These are phyloP conservation scores for Diachrysia chrysitis DNA, from an alignment of 2,888 invertebrate species.

Conservation along the genomic window DNA sequence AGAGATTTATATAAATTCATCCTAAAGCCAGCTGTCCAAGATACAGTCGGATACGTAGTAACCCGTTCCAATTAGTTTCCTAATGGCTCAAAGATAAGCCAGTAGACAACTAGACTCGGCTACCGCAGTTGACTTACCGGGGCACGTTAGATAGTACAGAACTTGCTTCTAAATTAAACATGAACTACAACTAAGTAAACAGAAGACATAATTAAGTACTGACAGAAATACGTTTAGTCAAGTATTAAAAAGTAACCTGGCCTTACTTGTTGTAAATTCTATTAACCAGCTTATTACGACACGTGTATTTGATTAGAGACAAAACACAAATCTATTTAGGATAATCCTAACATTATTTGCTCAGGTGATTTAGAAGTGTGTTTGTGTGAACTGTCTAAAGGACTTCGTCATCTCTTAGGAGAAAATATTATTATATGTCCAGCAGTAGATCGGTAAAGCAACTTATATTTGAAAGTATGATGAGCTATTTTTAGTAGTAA, in stretches of 20 bases:
- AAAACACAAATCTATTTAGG: background rate
- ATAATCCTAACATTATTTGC: background rate
- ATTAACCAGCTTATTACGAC: background rate
- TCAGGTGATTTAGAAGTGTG: background rate
- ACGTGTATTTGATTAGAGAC: background rate
- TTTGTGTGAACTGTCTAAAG: background rate
- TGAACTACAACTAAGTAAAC: background rate
- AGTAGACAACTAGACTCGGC: background rate
- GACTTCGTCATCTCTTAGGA: background rate
- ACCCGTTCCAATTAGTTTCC: background rate
- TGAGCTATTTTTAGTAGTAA: too few relatives aligned
- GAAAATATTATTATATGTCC: too few relatives aligned
- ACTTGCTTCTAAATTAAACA: background rate
- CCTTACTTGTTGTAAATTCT: background rate
- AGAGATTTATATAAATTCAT: too few relatives aligned
- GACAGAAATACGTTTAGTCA: too few relatives aligned
- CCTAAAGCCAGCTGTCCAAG: background rate
- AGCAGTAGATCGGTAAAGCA: too few relatives aligned
- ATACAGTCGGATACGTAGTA: background rate
- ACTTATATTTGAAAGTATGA: too few relatives aligned
- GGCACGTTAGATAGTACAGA: background rate
- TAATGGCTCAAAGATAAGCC: slow-evolving; percentile 2
- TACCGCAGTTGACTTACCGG: background rate
- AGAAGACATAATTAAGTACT: background rate
- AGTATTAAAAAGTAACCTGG: background rate